Evolutionary conservation across 2,797 vertebrate species (phyloP).

Genomic region (Poliocrania exsul): DNA sequence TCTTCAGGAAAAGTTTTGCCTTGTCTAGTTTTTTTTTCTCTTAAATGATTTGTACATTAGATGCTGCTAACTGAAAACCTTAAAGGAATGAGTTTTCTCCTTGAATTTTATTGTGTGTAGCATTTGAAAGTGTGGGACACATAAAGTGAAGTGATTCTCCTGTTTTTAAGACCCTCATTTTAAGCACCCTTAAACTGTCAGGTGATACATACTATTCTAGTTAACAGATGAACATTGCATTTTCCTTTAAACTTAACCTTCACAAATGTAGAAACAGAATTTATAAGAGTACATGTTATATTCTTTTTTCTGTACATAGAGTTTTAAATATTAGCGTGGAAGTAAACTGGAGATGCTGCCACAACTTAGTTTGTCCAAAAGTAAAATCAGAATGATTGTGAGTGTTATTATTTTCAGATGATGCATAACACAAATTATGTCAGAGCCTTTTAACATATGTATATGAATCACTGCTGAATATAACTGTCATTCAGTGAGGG

Average conservation of each 20-base stretch:
- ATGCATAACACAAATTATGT: neutral
- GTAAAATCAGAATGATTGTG: neutral
- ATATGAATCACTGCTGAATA: neutral
- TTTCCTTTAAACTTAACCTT: neutral
- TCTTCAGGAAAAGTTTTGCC: conserved; percentile 47
- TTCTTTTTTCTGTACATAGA: neutral
- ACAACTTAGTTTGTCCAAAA: neutral
- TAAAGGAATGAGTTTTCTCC: neutral
- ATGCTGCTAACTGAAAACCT: conserved; percentile 1
- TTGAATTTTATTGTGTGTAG: neutral
- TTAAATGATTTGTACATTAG: conserved; percentile 50
- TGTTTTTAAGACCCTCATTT: neutral
- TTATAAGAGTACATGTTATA: neutral
- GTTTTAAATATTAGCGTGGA: neutral
- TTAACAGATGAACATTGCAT: neutral
- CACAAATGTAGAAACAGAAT: neutral
- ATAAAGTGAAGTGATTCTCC: neutral
- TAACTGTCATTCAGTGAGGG: neutral
- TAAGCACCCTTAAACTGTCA: neutral
- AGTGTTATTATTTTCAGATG: neutral
- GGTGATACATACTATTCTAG: neutral
- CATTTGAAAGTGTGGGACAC: neutral
- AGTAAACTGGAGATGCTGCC: neutral
- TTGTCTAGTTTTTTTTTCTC: neutral
- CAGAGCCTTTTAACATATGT: neutral